Evolutionary conservation across 2,113 vertebrate species (phyloP), one percentile per base, ranked within the genome.

Genomic region (Rafetus swinhoei): DNA sequence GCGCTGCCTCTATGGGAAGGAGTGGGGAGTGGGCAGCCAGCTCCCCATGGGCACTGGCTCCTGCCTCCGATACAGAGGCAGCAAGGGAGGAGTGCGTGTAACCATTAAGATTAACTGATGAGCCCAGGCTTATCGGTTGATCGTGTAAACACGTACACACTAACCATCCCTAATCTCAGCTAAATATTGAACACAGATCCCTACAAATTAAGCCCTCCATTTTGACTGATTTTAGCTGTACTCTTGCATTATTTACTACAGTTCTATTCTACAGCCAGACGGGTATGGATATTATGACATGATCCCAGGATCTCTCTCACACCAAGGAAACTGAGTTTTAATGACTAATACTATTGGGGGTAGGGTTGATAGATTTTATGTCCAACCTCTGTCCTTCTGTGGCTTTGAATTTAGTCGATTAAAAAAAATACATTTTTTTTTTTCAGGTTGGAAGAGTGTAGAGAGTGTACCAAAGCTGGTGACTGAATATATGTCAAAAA

Each of bases 371-470:
- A 4, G 13, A 35, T 72, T 65, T 69, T n/a, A 35, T 69, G 16
- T 72, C n/a, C n/a, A 27, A 62, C 59, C 25, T 62, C 59, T 72
- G 9, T 32, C 18, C 65, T 5, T 19, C 15, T 10, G 16, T 35
- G n/a, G 27, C 35, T 81, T 52, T n/a, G 52, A 52, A n/a, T 24
- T n/a, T 56, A 81, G 80, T 62, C 45, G 4, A 32, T 13, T 35
- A 88, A 76, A 93, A 76, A 93, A 27, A 65, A 35, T 10, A 9
- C 1, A 18, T 32, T 22, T 59, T 84, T 94, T 96, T 81, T 91
- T 97, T 86, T 83, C 90, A 98, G 98, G 98, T 45, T 98, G 98
- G 98, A 98, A 98, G 93, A 98, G 98, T 1, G 96, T 98, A 13
- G 98, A 98, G 77, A 98, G 3, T 1, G 93, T 99, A 9, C 98